phyloP scores from a whole-genome alignment of 2,797 vertebrate genomes.

The Gephyroberyx darwinii region DNA sequence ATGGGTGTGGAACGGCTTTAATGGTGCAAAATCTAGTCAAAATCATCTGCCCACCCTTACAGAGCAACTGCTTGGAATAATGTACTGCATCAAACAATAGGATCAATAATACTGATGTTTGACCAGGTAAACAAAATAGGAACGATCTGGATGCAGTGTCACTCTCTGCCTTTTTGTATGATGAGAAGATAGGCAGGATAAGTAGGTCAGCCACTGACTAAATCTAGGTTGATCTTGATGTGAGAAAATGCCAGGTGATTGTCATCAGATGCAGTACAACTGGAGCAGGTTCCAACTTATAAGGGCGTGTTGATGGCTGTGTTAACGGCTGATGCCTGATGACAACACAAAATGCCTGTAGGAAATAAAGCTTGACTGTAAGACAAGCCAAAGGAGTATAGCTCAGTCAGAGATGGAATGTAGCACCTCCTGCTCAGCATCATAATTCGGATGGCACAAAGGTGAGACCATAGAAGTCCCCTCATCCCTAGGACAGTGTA shows the following conservation, averaged over 20 bases:
- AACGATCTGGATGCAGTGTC: not conserved
- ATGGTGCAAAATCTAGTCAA: not conserved
- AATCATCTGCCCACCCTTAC: not conserved
- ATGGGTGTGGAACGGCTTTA: not conserved
- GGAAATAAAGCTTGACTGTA: conserved; percentile 9
- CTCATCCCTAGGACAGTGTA: not conserved
- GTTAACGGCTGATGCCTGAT: not conserved
- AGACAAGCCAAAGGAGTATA: too few species aligned
- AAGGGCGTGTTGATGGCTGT: conserved; percentile 20
- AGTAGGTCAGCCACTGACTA: not conserved
- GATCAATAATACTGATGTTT: not conserved
- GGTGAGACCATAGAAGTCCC: conserved; percentile 10
- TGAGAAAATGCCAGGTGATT: conserved; percentile 5
- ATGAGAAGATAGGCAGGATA: not conserved
- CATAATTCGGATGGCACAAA: conserved; percentile 39
- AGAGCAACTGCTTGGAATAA: not conserved
- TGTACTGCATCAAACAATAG: not conserved
- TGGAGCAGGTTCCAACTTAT: conserved; percentile 3
- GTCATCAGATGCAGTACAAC: not conserved
- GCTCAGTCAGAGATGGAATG: conserved; percentile 39
- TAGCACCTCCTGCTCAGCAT: conserved; percentile 15
- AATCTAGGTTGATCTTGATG: not conserved
- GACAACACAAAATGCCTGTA: not conserved
- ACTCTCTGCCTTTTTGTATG: not conserved
- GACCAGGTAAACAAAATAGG: not conserved